Evolutionary conservation across 2,797 vertebrate genomes (phyloP).

Genomic region (Ibycter americanus): DNA sequence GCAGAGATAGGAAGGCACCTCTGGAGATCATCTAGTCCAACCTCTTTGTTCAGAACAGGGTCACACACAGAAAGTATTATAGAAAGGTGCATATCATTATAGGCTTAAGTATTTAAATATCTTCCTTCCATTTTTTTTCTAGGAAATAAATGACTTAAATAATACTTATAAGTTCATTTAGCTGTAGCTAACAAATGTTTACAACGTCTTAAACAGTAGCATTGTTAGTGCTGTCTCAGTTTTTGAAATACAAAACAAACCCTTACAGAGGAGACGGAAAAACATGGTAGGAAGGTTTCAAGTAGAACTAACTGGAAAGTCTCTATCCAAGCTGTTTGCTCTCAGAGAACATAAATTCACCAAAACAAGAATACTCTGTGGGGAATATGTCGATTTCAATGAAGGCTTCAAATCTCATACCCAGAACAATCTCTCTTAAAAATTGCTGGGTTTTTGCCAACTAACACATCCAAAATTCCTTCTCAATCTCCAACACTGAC

Average conservation of each 20-base stretch:
- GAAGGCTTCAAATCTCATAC: neutral
- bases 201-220: neutral
- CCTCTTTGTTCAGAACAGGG: neutral
- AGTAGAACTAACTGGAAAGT: neutral
- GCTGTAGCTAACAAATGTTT: neutral
- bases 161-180: neutral
- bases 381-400: neutral
- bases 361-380: neutral
- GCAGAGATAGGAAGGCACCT: neutral
- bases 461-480: neutral
- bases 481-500: neutral
- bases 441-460: neutral
- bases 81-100: neutral
- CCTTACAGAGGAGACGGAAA: neutral
- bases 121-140: neutral
- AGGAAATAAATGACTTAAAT: neutral
- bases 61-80: neutral
- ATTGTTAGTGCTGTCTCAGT: neutral
- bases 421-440: neutral
- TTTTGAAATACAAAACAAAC: neutral
- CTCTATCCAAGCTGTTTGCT: neutral
- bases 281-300: neutral
- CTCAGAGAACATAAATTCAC: neutral
- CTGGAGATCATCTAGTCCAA: neutral
- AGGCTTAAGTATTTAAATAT: neutral